Evolutionary conservation across 2,888 invertebrate species (phyloP), one percentile per base, ranked within the genome.

Genomic region (Pyrochroa serraticornis): DNA sequence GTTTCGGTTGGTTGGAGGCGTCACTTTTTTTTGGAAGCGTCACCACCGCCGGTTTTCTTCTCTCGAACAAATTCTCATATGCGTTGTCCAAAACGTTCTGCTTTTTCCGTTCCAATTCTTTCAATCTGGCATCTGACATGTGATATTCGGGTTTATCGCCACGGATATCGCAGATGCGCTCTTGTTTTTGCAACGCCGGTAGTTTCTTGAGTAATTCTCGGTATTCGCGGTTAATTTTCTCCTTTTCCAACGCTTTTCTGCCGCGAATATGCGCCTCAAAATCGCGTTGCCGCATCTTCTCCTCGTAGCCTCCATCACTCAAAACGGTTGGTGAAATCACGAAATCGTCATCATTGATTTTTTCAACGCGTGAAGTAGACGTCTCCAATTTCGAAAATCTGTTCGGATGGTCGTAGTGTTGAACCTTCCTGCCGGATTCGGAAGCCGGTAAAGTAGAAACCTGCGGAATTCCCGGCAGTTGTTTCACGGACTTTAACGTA

Each of bases 51-150:
- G 72, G 69, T 56, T 71, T 70, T 33, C 67, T 65, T 44, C 57
- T 37, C 1, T 75, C 75, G 53, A 76, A 72, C 35, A 71, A 53
- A 61, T 80, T 79, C 61, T 83, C 82, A 59, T 84, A 78, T 0
- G 79, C 82, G 36, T 81, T 78, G 63, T 85, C 84, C 71, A 86
- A 79, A 57, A 80, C 79, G 45, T 77, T 75, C 64, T 85, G 84
- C 38, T 79, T 80, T 10, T 78, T 76, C 7, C 69, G 66, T 35
- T 81, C 78, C 22, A 73, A 65, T 61, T 82, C 80, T 10, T 77
- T 77, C 56, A 79, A 75, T 8, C 82, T 77, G 39, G 78, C 76
- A 12, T 80, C 79, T 0, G 79, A 71, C 73, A 81, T 77, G 46
- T 82, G 79, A 60, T 79, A 74, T 39, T 71, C 75, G 1, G 78